Evolutionary conservation across 2,888 invertebrate genomes (phyloP), one percentile per base, ranked within the genome.

Genomic region (Nyleta sp.): DNA sequence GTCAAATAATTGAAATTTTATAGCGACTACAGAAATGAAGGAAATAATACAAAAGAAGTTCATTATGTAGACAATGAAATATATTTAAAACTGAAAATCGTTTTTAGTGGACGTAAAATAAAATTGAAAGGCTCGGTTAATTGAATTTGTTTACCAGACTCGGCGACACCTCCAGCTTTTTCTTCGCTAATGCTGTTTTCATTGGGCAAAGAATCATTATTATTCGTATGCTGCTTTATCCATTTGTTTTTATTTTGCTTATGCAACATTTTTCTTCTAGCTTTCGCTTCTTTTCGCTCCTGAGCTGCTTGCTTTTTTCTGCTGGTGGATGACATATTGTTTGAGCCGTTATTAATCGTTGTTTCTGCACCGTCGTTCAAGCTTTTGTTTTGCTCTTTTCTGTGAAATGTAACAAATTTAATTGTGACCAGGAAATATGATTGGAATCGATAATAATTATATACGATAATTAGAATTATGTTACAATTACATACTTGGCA

Each of bases 161-260:
- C 83, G 52, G 70, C 44, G 13, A 77, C 35, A 42, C 65, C 84
- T 15, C 72, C 80, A 62, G 83, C 82, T 48, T 85, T 87, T 48
- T 87, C 87, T 80, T 86, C 87, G 2, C 73, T 71, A 18, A 80
- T 82, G 67, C 82, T 84, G 57, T 84, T 86, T 24, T 78, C 70
- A 46, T 85, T 85, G 2, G 46, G 40, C 24, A 67, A 24, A 22
- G 64, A 67, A 7, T 77, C 78, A 15, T 59, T 80, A 57, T 65
- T 68, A 68, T 81, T 83, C 5, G 64, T 28, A 65, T 62, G 65
- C n/a, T 81, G 74, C 20, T 59, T 65, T 33, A 59, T 79, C 57
- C n/a, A n/a, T n/a, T 92, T 92, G 70, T 90, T 91, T 42, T 92
- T 92, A 42, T 92, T 92, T 85, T 93, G 94, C 81, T 85, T 88